Percentiles rank a stretch among this genome's conserved stretches.
Conservation (phyloP, 2,113 vertebrate genomes). For the Haemorhous mexicanus region DNA sequence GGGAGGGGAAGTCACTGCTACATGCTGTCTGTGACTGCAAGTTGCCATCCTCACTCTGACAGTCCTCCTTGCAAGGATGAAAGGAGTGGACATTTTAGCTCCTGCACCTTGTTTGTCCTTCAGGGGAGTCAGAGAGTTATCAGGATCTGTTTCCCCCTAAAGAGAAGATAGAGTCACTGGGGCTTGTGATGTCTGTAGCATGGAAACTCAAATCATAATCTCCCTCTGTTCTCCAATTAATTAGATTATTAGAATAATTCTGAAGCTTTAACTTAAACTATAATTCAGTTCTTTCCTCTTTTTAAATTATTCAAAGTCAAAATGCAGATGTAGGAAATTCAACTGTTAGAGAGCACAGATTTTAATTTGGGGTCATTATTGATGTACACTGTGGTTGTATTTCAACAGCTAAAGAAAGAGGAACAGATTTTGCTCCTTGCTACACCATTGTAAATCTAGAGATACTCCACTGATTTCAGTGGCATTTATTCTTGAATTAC, state of each 20-base stretch:
- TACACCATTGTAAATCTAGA: background rate
- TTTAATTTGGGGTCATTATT: background rate
- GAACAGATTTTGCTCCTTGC: background rate
- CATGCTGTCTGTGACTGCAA: background rate
- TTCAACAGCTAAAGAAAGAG: background rate
- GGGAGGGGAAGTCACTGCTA: background rate
- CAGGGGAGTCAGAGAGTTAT: background rate
- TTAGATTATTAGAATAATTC: background rate
- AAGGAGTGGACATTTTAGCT: background rate
- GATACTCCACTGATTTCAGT: background rate
- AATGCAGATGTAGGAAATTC: background rate
- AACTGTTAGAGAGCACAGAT: background rate
- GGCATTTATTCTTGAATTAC: constrained; percentile 7
- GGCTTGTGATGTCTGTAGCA: background rate
- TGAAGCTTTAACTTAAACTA: background rate
- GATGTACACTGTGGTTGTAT: background rate
- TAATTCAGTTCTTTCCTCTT: background rate
- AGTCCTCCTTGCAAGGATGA: background rate
- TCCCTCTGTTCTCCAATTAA: background rate
- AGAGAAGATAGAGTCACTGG: background rate
- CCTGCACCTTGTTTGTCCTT: background rate
- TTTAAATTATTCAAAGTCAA: background rate
- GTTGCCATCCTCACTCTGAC: background rate
- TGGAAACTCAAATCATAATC: background rate
- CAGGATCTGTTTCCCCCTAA: background rate